Evolutionary conservation across 2,113 vertebrate genomes (phyloP).

Genomic region (Rhagologus leucostigma): DNA sequence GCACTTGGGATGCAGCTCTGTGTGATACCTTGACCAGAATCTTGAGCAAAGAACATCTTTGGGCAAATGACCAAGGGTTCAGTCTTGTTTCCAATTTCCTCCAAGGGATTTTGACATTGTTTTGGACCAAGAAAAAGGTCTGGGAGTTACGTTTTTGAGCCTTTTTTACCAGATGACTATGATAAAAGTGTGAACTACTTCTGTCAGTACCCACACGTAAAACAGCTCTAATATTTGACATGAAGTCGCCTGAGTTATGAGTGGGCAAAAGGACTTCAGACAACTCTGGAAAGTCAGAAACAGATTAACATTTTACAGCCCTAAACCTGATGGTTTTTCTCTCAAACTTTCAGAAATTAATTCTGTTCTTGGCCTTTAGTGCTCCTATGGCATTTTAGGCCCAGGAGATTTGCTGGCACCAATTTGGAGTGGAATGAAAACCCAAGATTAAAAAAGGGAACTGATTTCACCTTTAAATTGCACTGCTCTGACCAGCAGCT

Average conservation of each 20-base stretch:
- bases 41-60: not conserved
- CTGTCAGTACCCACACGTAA: not conserved
- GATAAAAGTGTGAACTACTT: not conserved
- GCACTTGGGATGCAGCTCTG: not conserved
- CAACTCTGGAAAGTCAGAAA: constrained; percentile 15
- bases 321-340: not conserved
- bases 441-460: constrained; percentile 18
- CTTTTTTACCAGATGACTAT: not conserved
- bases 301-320: constrained; percentile 14
- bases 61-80: not conserved
- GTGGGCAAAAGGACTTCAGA: not conserved
- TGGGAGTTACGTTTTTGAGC: not conserved
- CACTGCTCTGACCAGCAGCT: constrained; percentile 16
- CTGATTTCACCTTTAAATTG: constrained; percentile 33
- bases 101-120: not conserved
- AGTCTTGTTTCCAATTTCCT: not conserved
- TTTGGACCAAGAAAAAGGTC: not conserved
- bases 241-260: not conserved
- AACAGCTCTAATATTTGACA: not conserved
- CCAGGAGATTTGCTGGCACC: not conserved
- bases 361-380: constrained; percentile 7
- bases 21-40: not conserved
- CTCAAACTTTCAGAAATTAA: constrained; percentile 34
- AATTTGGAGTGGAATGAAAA: constrained; percentile 29
- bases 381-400: constrained; percentile 13